Conservation (phyloP, 2,888 invertebrate species). For the Diarsia rubi region DNA sequence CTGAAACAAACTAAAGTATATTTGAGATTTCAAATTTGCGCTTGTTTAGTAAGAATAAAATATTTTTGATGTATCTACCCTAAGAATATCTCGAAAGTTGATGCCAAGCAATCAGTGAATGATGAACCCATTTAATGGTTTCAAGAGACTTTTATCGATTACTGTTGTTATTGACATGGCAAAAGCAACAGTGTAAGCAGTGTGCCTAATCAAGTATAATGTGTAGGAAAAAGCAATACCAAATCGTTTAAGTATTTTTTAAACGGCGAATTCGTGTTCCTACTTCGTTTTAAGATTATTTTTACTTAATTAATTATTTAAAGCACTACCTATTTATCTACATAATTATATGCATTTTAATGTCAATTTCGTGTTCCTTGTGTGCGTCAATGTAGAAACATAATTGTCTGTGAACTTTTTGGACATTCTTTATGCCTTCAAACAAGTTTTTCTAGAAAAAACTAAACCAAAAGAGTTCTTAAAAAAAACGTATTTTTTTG, state of each 20-base stretch:
- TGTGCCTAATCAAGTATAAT: background rate
- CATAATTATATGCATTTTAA: constrained; percentile 47
- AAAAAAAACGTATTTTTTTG: background rate
- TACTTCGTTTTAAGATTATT: constrained; percentile 52
- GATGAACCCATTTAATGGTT: background rate
- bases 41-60: background rate
- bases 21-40: constrained; percentile 17
- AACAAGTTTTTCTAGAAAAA: background rate
- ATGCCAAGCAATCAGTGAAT: background rate
- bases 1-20: background rate
- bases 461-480: background rate
- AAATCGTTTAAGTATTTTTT: constrained; percentile 10
- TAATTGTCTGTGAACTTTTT: constrained; percentile 8
- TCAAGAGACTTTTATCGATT: constrained; percentile 5
- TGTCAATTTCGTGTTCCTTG: constrained; percentile 22
- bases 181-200: background rate
- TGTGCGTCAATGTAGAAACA: constrained; percentile 5
- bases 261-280: constrained; percentile 51
- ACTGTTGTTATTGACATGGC: constrained; percentile 4
- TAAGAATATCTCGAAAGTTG: constrained; percentile 27
- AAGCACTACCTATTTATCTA: constrained; percentile 26
- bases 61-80: constrained; percentile 4
- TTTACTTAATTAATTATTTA: constrained; percentile 63
- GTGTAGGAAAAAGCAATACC: constrained; percentile 24
- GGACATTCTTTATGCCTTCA: background rate